Evolutionary conservation across 2,797 vertebrate genomes (phyloP).

Genomic region (Lacerta viridis): DNA sequence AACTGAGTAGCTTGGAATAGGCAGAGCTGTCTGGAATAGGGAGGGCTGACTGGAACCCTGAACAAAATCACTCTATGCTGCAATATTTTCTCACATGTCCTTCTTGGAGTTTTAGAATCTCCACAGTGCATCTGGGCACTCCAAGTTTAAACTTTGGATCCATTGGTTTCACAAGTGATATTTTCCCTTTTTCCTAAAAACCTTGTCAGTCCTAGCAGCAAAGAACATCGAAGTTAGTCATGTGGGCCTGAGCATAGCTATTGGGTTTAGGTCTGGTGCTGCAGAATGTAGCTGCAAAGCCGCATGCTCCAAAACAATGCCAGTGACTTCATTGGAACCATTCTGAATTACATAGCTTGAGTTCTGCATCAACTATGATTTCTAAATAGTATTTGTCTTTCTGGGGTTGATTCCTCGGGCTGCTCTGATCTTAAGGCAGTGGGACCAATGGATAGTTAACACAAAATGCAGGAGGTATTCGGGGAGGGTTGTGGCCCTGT

Average conservation of each 20-base stretch:
- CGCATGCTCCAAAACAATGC: not conserved
- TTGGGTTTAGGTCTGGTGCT: not conserved
- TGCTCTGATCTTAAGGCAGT: not conserved
- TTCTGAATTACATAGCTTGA: not conserved
- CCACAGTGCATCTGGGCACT: not conserved
- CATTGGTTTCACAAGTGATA: not conserved
- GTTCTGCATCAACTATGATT: not conserved
- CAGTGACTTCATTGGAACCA: not conserved
- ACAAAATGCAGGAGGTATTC: not conserved
- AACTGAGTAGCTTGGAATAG: not conserved
- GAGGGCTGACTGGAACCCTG: not conserved
- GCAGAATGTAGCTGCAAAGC: not conserved
- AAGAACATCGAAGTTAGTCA: not conserved
- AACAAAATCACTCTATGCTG: too few species aligned
- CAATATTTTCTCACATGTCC: too few species aligned
- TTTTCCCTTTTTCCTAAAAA: not conserved
- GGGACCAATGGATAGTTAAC: not conserved
- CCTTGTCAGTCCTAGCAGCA: not conserved
- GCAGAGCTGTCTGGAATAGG: not conserved
- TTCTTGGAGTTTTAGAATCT: not conserved
- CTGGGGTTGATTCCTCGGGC: not conserved
- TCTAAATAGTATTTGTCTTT: not conserved
- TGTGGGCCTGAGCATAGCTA: not conserved
- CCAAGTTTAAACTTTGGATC: not conserved
- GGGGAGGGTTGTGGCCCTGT: not conserved